These are phyloP conservation scores for Enoplosus armatus DNA, from an alignment of 2,797 vertebrate genomes.

Conservation along the genomic window DNA sequence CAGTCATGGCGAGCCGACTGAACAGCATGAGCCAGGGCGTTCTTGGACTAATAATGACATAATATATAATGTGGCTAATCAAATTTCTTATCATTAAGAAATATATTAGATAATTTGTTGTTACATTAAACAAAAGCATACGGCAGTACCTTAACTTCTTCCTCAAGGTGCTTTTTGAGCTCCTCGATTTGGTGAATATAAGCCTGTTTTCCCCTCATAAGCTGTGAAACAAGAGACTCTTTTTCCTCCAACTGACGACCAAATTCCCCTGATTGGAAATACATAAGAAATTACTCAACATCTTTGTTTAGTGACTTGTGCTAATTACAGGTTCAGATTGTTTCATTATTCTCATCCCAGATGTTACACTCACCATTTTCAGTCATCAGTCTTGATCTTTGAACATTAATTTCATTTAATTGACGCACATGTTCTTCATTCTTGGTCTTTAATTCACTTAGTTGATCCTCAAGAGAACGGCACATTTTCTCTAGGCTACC, in stretches of 20 bases:
- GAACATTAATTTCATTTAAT: constrained; percentile 81
- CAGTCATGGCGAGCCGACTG: constrained; percentile 88
- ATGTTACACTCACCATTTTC: constrained; percentile 64
- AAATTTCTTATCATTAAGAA: neutral
- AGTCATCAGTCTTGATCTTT: constrained; percentile 63
- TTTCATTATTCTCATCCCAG: neutral
- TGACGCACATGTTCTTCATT: constrained; percentile 83
- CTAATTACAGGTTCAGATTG: too few species aligned
- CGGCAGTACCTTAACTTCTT: constrained; percentile 88
- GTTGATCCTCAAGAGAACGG: constrained; percentile 84
- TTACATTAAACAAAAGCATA: neutral
- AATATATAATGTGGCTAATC: neutral
- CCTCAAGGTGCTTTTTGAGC: constrained; percentile 88
- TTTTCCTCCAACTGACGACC: constrained; percentile 88
- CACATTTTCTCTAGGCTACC: constrained; percentile 87
- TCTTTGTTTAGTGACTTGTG: neutral
- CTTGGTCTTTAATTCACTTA: constrained; percentile 84
- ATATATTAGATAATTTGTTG: neutral
- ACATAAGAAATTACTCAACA: neutral
- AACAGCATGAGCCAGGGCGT: constrained; percentile 85
- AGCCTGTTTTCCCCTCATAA: constrained; percentile 86
- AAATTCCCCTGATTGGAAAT: constrained; percentile 81
- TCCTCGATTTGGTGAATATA: constrained; percentile 88
- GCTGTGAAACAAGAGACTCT: constrained; percentile 88
- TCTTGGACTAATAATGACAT: constrained; percentile 82